Evolutionary conservation across 2,888 invertebrate genomes (phyloP).

Genomic region (Chorisops tibialis): DNA sequence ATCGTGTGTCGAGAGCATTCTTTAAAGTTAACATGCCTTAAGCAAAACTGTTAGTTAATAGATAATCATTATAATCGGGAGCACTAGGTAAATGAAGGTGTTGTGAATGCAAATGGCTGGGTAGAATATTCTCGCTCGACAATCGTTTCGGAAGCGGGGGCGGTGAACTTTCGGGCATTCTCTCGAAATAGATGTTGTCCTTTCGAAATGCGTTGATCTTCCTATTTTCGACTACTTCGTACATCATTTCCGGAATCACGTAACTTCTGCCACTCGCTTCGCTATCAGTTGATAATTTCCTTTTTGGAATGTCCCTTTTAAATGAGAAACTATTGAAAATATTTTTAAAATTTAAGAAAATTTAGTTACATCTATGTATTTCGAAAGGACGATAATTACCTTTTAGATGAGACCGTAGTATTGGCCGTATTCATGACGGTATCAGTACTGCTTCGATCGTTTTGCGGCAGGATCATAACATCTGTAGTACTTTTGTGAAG

Average conservation of each 20-base stretch:
- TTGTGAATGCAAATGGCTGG: background rate
- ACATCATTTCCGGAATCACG: slow-evolving; percentile 7
- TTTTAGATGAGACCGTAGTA: background rate
- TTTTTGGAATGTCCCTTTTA: background rate
- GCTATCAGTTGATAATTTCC: slow-evolving; percentile 8
- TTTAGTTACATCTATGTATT: too few relatives aligned
- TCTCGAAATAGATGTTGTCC: slow-evolving; percentile 10
- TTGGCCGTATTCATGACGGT: background rate
- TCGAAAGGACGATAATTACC: background rate
- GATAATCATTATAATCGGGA: background rate
- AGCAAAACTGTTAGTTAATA: background rate
- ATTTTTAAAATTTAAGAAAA: too few relatives aligned
- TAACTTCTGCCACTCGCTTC: slow-evolving; percentile 17
- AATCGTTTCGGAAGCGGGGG: slow-evolving; percentile 13
- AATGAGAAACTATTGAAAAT: background rate
- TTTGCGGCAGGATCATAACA: too few relatives aligned
- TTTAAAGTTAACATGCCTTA: background rate
- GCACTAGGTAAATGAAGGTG: background rate
- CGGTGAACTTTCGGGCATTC: background rate
- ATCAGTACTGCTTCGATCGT: background rate
- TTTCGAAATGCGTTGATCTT: background rate
- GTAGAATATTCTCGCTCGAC: background rate
- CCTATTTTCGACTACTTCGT: slow-evolving; percentile 16
- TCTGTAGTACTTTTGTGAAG: too few relatives aligned
- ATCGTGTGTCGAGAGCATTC: too few relatives aligned